These are phyloP conservation scores for Meleagris gallopavo DNA, from an alignment of 2,113 vertebrate genomes.

Conservation along the genomic window DNA sequence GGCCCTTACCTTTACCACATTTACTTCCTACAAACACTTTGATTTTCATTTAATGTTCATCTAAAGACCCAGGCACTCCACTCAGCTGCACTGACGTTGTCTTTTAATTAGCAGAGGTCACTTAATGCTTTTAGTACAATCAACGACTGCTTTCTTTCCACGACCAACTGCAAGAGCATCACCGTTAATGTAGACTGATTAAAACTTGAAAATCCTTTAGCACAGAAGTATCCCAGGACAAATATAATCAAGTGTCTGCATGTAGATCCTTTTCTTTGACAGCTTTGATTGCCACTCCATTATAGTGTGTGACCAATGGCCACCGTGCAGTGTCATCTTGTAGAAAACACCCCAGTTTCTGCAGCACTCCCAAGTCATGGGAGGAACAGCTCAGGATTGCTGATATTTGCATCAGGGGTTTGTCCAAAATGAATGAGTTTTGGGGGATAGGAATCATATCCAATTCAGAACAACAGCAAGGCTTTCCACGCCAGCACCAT, in stretches of 20 bases:
- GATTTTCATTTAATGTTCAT: conserved; percentile 65
- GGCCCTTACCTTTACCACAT: conserved; percentile 47
- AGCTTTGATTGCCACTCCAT: conserved; percentile 32
- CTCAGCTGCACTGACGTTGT: conserved; percentile 68
- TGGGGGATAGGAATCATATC: neutral
- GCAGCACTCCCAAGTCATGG: neutral
- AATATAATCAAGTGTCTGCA: conserved; percentile 8
- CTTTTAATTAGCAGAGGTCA: conserved; percentile 80
- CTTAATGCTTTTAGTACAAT: conserved; percentile 71
- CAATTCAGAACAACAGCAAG: neutral
- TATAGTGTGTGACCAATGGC: neutral
- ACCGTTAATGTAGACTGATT: conserved; percentile 47
- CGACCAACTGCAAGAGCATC: conserved; percentile 33
- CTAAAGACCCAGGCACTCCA: conserved; percentile 64
- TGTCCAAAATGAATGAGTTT: neutral
- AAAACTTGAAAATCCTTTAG: conserved; percentile 46
- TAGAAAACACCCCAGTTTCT: neutral
- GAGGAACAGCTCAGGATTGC: neutral
- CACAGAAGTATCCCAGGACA: neutral
- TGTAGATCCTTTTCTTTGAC: conserved; percentile 9
- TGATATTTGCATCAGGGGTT: neutral
- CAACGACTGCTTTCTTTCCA: conserved; percentile 42
- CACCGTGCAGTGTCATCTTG: fast-evolving
- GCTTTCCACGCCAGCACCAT: neutral
- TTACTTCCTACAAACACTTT: conserved; percentile 65